Base-by-base conservation (phyloP, 1,140 invertebrate species). In the Gryllus bimaculatus region DNA sequence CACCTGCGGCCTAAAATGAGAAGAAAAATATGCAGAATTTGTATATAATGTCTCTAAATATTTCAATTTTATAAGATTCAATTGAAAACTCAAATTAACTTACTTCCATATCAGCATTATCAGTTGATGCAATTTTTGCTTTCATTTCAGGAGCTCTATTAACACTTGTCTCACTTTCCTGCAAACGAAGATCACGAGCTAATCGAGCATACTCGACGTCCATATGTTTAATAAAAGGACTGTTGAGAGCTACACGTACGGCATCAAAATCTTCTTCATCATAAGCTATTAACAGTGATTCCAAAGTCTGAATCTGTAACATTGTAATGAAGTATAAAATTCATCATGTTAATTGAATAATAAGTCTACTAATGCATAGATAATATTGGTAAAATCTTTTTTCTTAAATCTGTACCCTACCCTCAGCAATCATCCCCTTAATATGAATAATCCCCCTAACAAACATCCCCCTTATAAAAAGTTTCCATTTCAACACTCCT, bases 221-320 rank as follows among this genome's bases (percentile, higher is more conserved):
- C 95, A 98, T 96, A 83, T 96, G 95, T 81, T 95, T 93, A 78
- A 98, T 97, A 84, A 98, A 97, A 6, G 96, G 92, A 83, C 90
- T 91, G 76, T 92, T 91, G 2, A 98, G 86, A 7, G 94, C 94
- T 78, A 87, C 85, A 74, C 89, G 88, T 1, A 94, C 94, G 10
- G 89, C 87, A 76, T 97, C 94, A 1, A 92, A 89, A 85, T 98
- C 96, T 83, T 97, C 94, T 82, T 97, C 93, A 82, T 98, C 96
- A 83, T 93, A 98, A 0, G 93, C 96, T 86, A 95, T 92, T 15
- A 98, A 84, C 8, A 98, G 85, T 84, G 91, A 91, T 85, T 95
- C 93, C 75, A 98, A 86, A 3, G 94, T 95, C 83, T 93, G 90
- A n/a, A 95, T 91, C 88, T 92, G 79, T 78, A 66, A 66, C 10